Evolutionary conservation across 2,888 invertebrate genomes (phyloP).

Genomic region (Anoncus sp.): DNA sequence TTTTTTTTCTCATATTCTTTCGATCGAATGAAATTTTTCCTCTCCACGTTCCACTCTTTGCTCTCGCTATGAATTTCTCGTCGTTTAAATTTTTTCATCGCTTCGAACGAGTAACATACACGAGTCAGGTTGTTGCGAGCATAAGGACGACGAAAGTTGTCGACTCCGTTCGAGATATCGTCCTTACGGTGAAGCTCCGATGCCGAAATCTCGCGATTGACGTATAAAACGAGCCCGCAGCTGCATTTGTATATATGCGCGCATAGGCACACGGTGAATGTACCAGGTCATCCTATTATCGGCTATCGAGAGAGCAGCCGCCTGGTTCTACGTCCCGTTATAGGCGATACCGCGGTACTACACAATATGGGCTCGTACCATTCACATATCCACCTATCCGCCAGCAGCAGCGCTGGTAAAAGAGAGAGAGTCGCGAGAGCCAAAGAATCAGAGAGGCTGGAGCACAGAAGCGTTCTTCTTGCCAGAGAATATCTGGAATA

Average conservation of each 20-base stretch:
- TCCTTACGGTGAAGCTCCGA: not conserved
- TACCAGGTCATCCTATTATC: slow-evolving; percentile 50
- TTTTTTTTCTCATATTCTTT: too few species aligned
- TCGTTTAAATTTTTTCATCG: too few species aligned
- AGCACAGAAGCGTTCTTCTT: slow-evolving; percentile 37
- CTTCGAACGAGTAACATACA: not conserved
- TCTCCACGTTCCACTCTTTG: not conserved
- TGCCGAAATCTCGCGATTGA: slow-evolving; percentile 19
- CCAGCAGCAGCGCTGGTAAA: slow-evolving; percentile 20
- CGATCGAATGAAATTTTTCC: too few species aligned
- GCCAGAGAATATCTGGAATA: slow-evolving; percentile 53
- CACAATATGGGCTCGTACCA: slow-evolving; percentile 40
- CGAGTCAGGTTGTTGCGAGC: not conserved
- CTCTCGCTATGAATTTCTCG: slow-evolving; percentile 1
- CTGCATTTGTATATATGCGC: slow-evolving; percentile 2
- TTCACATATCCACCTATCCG: slow-evolving; percentile 39
- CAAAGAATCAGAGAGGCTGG: slow-evolving; percentile 44
- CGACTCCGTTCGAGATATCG: slow-evolving; percentile 13
- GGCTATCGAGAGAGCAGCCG: slow-evolving; percentile 54
- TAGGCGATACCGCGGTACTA: slow-evolving; percentile 44
- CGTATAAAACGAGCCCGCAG: slow-evolving; percentile 15
- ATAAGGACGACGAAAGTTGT: slow-evolving; percentile 14
- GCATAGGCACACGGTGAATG: slow-evolving; percentile 1
- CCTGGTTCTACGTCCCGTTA: slow-evolving; percentile 34
- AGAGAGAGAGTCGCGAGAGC: slow-evolving; percentile 29